These are phyloP conservation scores for Corvus moneduloides DNA, from an alignment of 2,113 vertebrate species.

Conservation along the genomic window DNA sequence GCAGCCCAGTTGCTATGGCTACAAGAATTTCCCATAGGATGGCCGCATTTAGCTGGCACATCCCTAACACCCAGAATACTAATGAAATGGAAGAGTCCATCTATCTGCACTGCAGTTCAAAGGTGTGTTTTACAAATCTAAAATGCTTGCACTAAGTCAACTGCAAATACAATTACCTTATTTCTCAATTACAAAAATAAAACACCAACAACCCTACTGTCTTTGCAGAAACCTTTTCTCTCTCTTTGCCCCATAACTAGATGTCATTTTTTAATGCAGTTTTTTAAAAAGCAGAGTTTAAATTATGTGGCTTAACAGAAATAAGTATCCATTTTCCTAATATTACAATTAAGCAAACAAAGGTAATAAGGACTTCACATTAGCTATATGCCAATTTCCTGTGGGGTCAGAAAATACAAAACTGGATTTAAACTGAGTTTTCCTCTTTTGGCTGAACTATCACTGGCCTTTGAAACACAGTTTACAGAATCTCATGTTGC, in stretches of 20 bases:
- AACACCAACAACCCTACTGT: not conserved
- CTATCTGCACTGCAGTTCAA: not conserved
- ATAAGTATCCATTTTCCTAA: not conserved
- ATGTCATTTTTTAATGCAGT: not conserved
- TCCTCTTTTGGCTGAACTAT: not conserved
- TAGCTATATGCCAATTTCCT: not conserved
- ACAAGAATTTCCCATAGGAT: constrained; percentile 47
- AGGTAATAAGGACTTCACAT: not conserved
- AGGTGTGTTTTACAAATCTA: not conserved
- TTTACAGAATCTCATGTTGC: not conserved
- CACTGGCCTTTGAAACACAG: not conserved
- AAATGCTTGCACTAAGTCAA: not conserved
- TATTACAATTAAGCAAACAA: not conserved
- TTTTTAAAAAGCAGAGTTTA: not conserved
- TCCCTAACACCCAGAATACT: constrained; percentile 49
- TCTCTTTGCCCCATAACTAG: not conserved
- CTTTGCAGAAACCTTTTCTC: not conserved
- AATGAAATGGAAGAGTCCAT: constrained; percentile 46
- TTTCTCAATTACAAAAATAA: not conserved
- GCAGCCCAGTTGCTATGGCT: constrained; percentile 65
- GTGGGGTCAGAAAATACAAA: not conserved
- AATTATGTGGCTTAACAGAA: not conserved
- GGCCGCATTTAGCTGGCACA: constrained; percentile 28
- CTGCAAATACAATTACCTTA: constrained; percentile 1
- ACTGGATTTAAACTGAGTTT: not conserved